Evolutionary conservation across 2,888 invertebrate genomes (phyloP).

Genomic region (Amiota communis): DNA sequence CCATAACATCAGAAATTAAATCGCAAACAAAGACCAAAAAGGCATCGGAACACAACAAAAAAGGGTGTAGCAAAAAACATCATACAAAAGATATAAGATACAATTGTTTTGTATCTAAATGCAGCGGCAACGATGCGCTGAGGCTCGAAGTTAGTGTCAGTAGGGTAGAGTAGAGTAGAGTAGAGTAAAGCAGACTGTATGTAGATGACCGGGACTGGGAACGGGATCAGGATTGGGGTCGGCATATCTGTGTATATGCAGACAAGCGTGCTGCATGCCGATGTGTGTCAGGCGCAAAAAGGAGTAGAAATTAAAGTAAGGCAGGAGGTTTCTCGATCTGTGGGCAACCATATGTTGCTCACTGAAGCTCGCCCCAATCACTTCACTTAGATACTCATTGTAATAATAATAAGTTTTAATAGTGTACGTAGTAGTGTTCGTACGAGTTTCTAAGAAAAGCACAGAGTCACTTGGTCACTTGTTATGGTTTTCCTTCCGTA

Average conservation of each 20-base stretch:
- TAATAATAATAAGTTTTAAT: constrained; percentile 23
- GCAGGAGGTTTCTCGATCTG: constrained; percentile 72
- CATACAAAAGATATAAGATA: constrained; percentile 46
- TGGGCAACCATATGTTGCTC: constrained; percentile 51
- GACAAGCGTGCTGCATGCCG: constrained; percentile 45
- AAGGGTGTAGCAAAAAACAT: constrained; percentile 48
- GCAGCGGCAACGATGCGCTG: constrained; percentile 10
- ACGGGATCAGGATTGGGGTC: background rate
- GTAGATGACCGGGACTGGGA: background rate
- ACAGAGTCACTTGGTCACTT: too few relatives aligned
- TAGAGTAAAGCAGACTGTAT: constrained; percentile 37
- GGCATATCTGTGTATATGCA: background rate
- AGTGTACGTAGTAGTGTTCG: too few relatives aligned
- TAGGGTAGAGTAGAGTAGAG: constrained; percentile 45
- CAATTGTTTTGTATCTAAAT: constrained; percentile 56
- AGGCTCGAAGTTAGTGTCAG: constrained; percentile 55
- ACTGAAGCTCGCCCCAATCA: constrained; percentile 1
- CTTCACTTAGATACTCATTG: constrained; percentile 12
- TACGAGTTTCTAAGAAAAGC: too few relatives aligned
- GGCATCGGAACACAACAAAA: constrained; percentile 35
- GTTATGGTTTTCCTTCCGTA: too few relatives aligned
- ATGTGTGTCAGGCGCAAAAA: constrained; percentile 61
- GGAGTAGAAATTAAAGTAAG: constrained; percentile 71
- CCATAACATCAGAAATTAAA: constrained; percentile 39
- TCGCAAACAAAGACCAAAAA: constrained; percentile 21